These are phyloP conservation scores for Pipistrellus kuhlii DNA, from an alignment of 2,797 vertebrate species.

Conservation along the genomic window DNA sequence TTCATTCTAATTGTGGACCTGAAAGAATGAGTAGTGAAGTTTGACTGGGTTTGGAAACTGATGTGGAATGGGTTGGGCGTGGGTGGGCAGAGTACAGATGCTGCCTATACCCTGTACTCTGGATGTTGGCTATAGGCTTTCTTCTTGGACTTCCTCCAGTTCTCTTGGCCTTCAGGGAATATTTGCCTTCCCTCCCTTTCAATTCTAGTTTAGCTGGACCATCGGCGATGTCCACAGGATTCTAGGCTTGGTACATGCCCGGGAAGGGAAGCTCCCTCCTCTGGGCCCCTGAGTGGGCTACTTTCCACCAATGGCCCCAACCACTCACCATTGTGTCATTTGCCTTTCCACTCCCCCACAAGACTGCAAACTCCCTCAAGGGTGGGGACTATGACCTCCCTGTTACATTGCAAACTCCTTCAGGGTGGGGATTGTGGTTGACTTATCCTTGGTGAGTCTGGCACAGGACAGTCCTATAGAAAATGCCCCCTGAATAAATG, in stretches of 20 bases:
- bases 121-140: not conserved
- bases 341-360: not conserved
- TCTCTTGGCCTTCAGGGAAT: too few species aligned
- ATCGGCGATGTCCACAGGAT: not conserved
- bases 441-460: not conserved
- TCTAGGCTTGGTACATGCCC: not conserved
- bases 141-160: not conserved
- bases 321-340: not conserved
- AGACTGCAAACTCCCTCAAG: not conserved
- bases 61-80: fast-evolving
- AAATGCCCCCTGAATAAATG: not conserved
- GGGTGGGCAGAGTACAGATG: not conserved
- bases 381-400: not conserved
- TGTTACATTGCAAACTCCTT: not conserved
- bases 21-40: not conserved
- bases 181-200: not conserved
- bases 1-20: not conserved
- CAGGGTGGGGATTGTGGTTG: not conserved
- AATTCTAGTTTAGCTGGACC: not conserved
- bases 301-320: not conserved
- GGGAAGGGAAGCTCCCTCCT: not conserved
- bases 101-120: too few species aligned
- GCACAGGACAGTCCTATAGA: too few species aligned
- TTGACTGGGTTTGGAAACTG: not conserved
- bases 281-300: fast-evolving